phyloP scores from a whole-genome alignment of 1,140 invertebrate genomes.

The Littorina saxatilis region DNA sequence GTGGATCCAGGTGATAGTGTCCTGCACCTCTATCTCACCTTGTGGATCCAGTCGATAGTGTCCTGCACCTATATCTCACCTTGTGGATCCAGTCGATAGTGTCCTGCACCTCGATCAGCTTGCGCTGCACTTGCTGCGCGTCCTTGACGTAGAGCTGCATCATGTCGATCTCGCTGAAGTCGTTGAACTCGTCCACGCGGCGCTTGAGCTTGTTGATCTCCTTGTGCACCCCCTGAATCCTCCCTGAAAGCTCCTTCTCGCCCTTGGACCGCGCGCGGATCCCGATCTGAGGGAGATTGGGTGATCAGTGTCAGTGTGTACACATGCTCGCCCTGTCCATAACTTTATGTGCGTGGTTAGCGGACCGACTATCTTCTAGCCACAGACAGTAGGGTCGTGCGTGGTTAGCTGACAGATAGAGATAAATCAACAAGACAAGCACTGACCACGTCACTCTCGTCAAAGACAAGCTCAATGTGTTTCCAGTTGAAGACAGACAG shows the following conservation, averaged over 20 bases:
- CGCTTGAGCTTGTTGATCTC: conserved; percentile 84
- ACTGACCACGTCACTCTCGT: too few relatives aligned
- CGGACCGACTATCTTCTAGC: too few relatives aligned
- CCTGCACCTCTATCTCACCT: background rate
- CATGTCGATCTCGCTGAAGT: conserved; percentile 77
- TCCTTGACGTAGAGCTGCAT: conserved; percentile 78
- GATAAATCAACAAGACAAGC: too few relatives aligned
- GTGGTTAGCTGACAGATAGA: too few relatives aligned
- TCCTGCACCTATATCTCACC: conserved; percentile 48
- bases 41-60: background rate
- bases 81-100: conserved; percentile 89
- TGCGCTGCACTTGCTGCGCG: conserved; percentile 84
- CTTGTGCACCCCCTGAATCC: conserved; percentile 83
- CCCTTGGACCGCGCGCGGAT: conserved; percentile 79
- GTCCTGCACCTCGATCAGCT: conserved; percentile 84
- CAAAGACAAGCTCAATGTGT: too few relatives aligned
- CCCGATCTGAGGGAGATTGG: background rate
- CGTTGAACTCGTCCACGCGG: conserved; percentile 79
- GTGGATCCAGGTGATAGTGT: conserved; percentile 89
- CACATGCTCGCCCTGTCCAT: background rate
- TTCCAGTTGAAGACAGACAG: conserved; percentile 18
- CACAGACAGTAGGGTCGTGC: too few relatives aligned
- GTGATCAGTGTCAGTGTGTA: too few relatives aligned
- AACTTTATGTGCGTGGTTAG: background rate
- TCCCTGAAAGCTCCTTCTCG: conserved; percentile 85